Evolutionary conservation across 2,113 vertebrate species (phyloP).

Genomic region (Campylorhamphus procurvoides): DNA sequence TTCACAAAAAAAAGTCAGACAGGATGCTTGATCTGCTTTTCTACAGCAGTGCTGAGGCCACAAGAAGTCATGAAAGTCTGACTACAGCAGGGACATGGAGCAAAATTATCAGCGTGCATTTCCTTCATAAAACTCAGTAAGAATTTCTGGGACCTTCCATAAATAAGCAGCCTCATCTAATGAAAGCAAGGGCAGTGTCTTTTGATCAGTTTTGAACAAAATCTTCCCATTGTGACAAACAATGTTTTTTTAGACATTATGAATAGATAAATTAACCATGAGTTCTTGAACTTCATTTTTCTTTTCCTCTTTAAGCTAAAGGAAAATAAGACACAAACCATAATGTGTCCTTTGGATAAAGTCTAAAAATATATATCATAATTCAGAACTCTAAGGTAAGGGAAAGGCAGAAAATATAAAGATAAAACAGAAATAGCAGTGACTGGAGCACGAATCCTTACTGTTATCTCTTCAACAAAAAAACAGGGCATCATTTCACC

Average conservation of each 20-base stretch:
- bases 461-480: not conserved
- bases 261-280: not conserved
- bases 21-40: not conserved
- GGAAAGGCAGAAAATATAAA: not conserved
- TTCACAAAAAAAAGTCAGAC: not conserved
- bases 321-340: not conserved
- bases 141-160: not conserved
- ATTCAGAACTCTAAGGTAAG: not conserved
- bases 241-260: not conserved
- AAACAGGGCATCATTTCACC: not conserved
- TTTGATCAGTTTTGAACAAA: not conserved
- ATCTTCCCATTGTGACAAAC: not conserved
- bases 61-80: not conserved
- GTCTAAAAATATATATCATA: not conserved
- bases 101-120: not conserved
- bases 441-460: not conserved
- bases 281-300: not conserved
- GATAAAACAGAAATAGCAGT: not conserved
- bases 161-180: not conserved
- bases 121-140: not conserved
- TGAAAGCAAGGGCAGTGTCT: not conserved
- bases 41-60: not conserved
- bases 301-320: not conserved
- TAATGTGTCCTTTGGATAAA: not conserved
- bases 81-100: not conserved